These are phyloP conservation scores for Pagrus major DNA, from an alignment of 2,113 vertebrate species.

Conservation along the genomic window DNA sequence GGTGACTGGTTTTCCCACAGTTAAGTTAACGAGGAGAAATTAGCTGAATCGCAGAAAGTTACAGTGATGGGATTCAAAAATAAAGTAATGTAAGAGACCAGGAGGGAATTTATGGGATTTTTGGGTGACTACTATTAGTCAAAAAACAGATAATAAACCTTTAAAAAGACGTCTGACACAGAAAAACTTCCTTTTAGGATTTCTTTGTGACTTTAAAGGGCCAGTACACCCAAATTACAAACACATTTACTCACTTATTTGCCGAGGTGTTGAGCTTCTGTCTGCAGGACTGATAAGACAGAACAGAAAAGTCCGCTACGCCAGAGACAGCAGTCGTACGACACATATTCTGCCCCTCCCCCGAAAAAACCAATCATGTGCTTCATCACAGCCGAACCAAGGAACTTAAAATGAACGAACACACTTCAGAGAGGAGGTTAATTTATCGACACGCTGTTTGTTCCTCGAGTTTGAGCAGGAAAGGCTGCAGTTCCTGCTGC, in stretches of 20 bases:
- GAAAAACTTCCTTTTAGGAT: background rate
- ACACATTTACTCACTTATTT: background rate
- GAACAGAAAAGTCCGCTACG: too few relatives aligned
- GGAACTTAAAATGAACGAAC: too few relatives aligned
- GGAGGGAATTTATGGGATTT: background rate
- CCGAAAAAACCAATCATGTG: too few relatives aligned
- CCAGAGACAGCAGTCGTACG: too few relatives aligned
- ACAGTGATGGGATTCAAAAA: background rate
- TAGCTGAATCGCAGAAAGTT: background rate
- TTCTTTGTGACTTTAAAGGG: conserved; percentile 2
- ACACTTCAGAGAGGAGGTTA: too few relatives aligned
- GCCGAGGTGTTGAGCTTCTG: background rate
- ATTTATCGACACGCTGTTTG: too few relatives aligned
- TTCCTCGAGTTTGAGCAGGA: too few relatives aligned
- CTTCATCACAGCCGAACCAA: too few relatives aligned
- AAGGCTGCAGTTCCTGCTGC: too few relatives aligned
- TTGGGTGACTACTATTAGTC: too few relatives aligned
- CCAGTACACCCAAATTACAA: background rate
- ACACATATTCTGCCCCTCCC: too few relatives aligned
- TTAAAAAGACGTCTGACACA: background rate
- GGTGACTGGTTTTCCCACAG: background rate
- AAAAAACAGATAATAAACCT: too few relatives aligned
- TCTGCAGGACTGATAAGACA: background rate
- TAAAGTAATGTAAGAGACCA: background rate
- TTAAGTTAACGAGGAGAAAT: background rate